These are phyloP conservation scores for Nysson spinosus DNA, from an alignment of 2,888 invertebrate species.

Conservation along the genomic window DNA sequence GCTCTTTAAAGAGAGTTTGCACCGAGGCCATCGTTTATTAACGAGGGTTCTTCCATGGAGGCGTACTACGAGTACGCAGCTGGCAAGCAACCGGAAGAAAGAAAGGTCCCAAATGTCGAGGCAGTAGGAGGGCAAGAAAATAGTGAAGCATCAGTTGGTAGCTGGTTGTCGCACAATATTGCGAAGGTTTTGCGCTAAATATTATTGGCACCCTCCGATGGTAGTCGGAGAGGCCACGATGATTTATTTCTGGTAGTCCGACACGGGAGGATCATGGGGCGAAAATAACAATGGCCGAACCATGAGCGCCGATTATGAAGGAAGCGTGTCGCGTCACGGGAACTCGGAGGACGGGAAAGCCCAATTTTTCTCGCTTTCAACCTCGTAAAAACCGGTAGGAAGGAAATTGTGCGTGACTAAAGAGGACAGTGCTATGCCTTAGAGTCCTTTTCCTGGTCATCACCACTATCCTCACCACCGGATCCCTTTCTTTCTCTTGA, in stretches of 20 bases:
- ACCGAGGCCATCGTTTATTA: constrained; percentile 20
- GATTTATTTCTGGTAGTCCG: constrained; percentile 47
- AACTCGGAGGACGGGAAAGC: constrained; percentile 44
- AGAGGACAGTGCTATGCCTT: constrained; percentile 28
- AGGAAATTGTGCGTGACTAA: constrained; percentile 55
- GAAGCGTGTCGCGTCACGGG: constrained; percentile 43
- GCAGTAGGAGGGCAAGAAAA: neutral
- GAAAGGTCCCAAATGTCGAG: too few species aligned
- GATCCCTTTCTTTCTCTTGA: constrained; percentile 10
- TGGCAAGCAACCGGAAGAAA: too few species aligned
- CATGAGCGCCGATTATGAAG: constrained; percentile 44
- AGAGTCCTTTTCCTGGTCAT: constrained; percentile 11
- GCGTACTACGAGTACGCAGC: too few species aligned
- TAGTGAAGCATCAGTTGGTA: neutral
- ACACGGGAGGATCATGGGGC: neutral
- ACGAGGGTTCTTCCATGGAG: constrained; percentile 5
- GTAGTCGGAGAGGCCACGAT: constrained; percentile 7
- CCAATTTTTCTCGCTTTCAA: constrained; percentile 51
- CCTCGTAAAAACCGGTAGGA: constrained; percentile 27
- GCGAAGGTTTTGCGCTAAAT: constrained; percentile 57
- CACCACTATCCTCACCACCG: too few species aligned
- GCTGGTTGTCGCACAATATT: constrained; percentile 44
- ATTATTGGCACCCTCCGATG: constrained; percentile 50
- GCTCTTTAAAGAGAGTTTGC: constrained; percentile 28
- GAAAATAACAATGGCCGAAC: constrained; percentile 46